Conservation (phyloP, 2,888 invertebrate genomes). For the Quadroppia sp. region DNA sequence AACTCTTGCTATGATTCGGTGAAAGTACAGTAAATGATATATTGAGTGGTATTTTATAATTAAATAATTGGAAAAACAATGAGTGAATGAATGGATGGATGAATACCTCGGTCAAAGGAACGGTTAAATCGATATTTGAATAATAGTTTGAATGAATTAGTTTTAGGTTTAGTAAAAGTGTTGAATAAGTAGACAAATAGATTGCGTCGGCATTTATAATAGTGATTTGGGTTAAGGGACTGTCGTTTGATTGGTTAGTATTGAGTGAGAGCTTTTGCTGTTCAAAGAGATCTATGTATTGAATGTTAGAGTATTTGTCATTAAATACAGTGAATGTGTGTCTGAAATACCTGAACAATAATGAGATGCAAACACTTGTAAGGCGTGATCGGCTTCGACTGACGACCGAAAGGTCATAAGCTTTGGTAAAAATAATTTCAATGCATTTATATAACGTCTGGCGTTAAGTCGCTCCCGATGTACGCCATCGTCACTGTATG, state of each 20-base stretch:
- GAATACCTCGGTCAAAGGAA: constrained; percentile 58
- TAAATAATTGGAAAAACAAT: background rate
- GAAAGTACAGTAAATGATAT: background rate
- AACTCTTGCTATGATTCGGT: constrained; percentile 67
- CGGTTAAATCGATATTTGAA: constrained; percentile 53
- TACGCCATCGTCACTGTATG: background rate
- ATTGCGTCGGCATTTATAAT: constrained; percentile 94
- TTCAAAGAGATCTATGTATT: constrained; percentile 42
- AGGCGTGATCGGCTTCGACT: constrained; percentile 81
- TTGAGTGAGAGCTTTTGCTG: constrained; percentile 42
- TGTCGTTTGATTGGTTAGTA: constrained; percentile 19
- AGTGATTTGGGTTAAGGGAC: constrained; percentile 44
- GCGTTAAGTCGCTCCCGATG: constrained; percentile 74
- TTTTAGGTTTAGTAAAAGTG: constrained; percentile 73
- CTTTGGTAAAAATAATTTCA: constrained; percentile 71
- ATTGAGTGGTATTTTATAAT: too few relatives aligned
- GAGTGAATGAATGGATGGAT: background rate
- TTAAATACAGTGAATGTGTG: background rate
- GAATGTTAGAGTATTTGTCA: background rate
- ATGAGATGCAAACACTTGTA: constrained; percentile 85
- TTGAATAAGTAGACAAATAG: constrained; percentile 82
- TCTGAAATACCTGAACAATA: constrained; percentile 70
- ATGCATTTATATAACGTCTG: constrained; percentile 70
- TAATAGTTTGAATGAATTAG: constrained; percentile 74
- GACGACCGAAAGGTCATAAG: constrained; percentile 70